phyloP scores from a whole-genome alignment of 2,888 invertebrate genomes.

The Argyra leucocephala region DNA sequence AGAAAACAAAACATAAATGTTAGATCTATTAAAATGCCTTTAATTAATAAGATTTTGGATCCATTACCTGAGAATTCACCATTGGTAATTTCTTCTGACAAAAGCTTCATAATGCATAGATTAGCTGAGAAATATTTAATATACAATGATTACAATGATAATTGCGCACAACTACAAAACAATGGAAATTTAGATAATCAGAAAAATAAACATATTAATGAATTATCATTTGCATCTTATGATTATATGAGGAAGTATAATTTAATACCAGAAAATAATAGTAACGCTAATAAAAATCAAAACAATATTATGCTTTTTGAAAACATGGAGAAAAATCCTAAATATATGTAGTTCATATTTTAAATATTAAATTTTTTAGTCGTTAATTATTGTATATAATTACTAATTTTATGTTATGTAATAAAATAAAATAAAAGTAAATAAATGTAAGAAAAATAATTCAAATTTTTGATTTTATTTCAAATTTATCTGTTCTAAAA shows the following conservation, averaged over 20 bases:
- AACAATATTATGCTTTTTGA: not conserved
- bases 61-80: not conserved
- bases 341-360: not conserved
- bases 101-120: not conserved
- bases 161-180: not conserved
- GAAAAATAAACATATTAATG: not conserved
- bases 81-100: not conserved
- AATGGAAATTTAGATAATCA: not conserved
- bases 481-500: too few relatives aligned
- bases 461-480: too few relatives aligned
- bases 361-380: not conserved
- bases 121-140: not conserved
- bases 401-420: too few relatives aligned
- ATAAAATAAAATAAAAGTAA: too few relatives aligned
- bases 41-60: not conserved
- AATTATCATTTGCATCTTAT: not conserved
- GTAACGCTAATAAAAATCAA: not conserved
- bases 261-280: not conserved
- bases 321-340: not conserved
- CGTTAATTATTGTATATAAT: too few relatives aligned
- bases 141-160: not conserved
- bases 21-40: too few relatives aligned
- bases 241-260: conserved; percentile 4
- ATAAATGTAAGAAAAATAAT: too few relatives aligned
- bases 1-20: not conserved